A percentile compares a stretch with the other conserved stretches of the same genome.
Conservation (phyloP, 2,888 invertebrate species). For the Drosophila paramelanica region DNA sequence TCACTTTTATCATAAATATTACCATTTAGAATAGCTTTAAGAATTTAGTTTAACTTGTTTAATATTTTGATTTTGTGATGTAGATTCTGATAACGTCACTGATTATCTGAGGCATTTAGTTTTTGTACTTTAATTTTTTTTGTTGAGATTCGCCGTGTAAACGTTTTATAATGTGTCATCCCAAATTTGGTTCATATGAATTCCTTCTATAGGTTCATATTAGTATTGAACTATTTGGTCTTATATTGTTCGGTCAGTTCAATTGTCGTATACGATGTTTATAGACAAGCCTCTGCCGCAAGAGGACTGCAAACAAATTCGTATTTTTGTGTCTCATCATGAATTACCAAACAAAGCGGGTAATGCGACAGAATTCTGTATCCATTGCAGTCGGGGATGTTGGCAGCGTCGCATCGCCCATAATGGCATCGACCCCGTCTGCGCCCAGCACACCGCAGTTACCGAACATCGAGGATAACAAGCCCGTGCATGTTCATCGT, state of each 20-base stretch:
- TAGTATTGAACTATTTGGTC: neutral
- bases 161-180: neutral
- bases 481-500: conserved; percentile 67
- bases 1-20: no score
- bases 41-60: no score
- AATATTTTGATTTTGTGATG: no score
- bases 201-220: neutral
- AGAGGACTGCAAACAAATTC: neutral
- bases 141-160: no score
- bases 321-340: conserved; percentile 32
- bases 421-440: conserved; percentile 54
- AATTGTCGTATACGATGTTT: conserved; percentile 4
- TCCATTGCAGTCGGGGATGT: conserved; percentile 52
- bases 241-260: neutral
- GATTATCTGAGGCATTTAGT: no score
- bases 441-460: conserved; percentile 60
- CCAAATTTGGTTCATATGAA: neutral
- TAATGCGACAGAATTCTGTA: conserved; percentile 75
- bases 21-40: no score
- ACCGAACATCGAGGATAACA: conserved; percentile 50
- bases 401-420: conserved; percentile 41
- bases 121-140: no score
- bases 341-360: conserved; percentile 76
- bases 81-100: no score
- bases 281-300: neutral